These are phyloP conservation scores for Troides aeacus DNA, from an alignment of 2,888 invertebrate genomes.

Conservation along the genomic window DNA sequence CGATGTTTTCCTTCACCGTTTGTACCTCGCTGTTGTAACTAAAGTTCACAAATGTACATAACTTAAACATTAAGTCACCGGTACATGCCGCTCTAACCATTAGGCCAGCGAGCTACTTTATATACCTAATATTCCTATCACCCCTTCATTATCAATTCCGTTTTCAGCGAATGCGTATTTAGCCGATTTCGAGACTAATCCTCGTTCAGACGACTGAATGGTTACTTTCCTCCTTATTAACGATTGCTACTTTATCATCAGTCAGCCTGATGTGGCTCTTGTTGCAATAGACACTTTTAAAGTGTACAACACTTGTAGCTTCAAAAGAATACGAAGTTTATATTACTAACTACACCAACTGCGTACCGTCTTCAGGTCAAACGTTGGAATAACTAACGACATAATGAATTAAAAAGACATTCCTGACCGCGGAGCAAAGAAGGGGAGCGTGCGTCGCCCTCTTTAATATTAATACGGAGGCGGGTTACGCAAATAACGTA, in stretches of 20 bases:
- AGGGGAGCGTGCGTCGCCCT: constrained; percentile 27
- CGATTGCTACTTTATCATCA: not conserved
- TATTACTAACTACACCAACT: not conserved
- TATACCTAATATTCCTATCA: no score
- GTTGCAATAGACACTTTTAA: not conserved
- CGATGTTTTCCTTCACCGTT: no score
- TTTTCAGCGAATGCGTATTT: no score
- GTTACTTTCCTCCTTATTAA: no score
- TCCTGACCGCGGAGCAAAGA: constrained; percentile 48
- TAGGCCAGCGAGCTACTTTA: no score
- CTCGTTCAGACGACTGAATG: no score
- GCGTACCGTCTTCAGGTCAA: constrained; percentile 1
- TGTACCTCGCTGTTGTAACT: no score
- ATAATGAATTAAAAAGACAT: constrained; percentile 44
- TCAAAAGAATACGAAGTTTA: not conserved
- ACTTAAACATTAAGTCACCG: no score
- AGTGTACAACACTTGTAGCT: not conserved
- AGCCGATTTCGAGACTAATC: no score
- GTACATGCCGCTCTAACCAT: no score
- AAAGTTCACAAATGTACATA: no score
- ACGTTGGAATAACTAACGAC: constrained; percentile 13
- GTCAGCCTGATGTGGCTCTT: not conserved
- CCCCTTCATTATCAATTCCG: no score
- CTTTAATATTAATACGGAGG: constrained; percentile 63
- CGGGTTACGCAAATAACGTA: constrained; percentile 55